These are phyloP conservation scores for Myzus persicae DNA, from an alignment of 1,140 invertebrate genomes.

Conservation along the genomic window DNA sequence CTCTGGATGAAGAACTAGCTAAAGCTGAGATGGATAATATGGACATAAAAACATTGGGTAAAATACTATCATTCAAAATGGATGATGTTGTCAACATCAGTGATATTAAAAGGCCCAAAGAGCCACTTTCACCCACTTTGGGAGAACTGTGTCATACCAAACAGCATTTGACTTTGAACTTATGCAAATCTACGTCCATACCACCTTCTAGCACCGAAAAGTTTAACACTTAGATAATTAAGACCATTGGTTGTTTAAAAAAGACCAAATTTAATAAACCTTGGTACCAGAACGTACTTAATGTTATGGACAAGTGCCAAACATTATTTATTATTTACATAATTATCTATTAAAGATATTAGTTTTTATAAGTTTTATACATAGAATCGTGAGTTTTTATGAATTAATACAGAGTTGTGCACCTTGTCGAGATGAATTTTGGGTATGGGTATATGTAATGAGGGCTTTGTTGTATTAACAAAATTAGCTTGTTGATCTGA, in stretches of 20 bases:
- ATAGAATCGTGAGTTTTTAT: neutral
- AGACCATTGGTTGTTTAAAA: neutral
- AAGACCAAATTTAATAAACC: neutral
- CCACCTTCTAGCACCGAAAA: constrained; percentile 5
- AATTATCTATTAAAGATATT: neutral
- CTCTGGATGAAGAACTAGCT: constrained; percentile 37
- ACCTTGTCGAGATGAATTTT: neutral
- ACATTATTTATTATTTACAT: constrained; percentile 31
- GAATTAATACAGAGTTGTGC: constrained; percentile 9
- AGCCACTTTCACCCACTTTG: constrained; percentile 63
- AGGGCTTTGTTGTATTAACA: neutral
- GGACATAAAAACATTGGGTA: constrained; percentile 48
- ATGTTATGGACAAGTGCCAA: constrained; percentile 43
- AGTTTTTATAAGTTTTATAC: constrained; percentile 16
- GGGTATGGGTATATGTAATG: neutral
- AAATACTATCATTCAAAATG: constrained; percentile 47
- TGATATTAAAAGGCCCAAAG: constrained; percentile 7
- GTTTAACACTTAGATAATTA: neutral
- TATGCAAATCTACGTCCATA: constrained; percentile 67
- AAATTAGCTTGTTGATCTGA: constrained; percentile 37
- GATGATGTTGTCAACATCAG: neutral
- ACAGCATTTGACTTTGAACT: constrained; percentile 75
- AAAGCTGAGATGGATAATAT: constrained; percentile 51
- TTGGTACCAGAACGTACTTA: neutral
- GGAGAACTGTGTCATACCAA: constrained; percentile 79